A percentile compares a stretch with the other conserved stretches of the same genome.
Evolutionary conservation across 2,113 vertebrate genomes (phyloP).

Genomic region (Bos javanicus): DNA sequence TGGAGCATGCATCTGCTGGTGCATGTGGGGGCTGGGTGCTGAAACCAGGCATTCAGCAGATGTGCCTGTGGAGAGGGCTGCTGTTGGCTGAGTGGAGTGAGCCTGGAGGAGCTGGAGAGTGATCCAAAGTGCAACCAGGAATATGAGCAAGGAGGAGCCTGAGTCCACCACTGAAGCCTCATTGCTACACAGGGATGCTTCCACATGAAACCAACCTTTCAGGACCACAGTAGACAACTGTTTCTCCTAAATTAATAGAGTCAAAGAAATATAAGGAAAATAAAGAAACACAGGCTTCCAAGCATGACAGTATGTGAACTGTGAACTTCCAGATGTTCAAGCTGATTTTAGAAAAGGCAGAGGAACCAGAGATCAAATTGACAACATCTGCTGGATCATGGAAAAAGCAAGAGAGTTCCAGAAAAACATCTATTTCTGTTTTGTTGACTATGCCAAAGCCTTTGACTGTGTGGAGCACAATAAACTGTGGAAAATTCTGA

Average conservation of each 20-base stretch:
- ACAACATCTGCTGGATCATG: rapidly evolving
- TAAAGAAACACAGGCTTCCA: not conserved
- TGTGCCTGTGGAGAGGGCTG: not conserved
- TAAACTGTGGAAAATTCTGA: not conserved
- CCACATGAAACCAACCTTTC: not conserved
- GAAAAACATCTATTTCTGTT: not conserved
- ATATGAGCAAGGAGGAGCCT: not conserved
- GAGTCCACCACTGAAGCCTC: not conserved
- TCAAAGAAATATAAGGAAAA: not conserved
- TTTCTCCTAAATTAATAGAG: not conserved
- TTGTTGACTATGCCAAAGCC: not conserved
- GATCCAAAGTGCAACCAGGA: not conserved
- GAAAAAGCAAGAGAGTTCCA: not conserved
- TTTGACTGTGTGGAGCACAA: not conserved
- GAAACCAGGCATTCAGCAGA: not conserved
- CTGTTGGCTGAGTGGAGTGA: not conserved
- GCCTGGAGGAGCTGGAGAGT: not conserved
- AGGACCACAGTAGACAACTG: not conserved
- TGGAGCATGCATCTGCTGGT: not conserved
- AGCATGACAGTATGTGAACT: not conserved
- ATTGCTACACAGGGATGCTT: not conserved
- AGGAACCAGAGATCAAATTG: not conserved
- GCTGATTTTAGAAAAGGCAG: not conserved
- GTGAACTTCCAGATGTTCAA: not conserved
- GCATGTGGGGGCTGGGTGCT: not conserved